Evolutionary conservation across 2,113 vertebrate genomes (phyloP).

Genomic region (Semicossyphus pulcher): DNA sequence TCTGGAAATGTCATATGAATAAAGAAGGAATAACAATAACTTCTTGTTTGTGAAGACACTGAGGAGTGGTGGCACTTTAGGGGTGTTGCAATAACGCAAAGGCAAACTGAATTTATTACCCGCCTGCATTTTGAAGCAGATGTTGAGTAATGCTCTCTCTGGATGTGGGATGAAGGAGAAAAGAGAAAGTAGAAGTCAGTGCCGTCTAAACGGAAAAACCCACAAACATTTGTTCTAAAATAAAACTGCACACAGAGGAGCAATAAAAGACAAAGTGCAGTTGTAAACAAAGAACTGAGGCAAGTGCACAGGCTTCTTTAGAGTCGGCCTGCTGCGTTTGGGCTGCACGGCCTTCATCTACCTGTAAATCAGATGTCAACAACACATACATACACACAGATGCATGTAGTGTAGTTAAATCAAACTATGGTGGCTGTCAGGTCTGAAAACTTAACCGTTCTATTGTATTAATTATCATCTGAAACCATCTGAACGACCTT

Average conservation of each 20-base stretch:
- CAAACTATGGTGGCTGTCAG: neutral
- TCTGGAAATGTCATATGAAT: slow-evolving; percentile 25
- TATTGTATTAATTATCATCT: no score
- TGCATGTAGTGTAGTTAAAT: neutral
- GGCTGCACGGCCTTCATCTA: neutral
- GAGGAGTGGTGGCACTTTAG: neutral
- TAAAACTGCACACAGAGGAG: slow-evolving; percentile 3
- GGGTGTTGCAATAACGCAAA: neutral
- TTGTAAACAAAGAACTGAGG: slow-evolving; percentile 20
- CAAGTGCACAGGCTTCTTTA: slow-evolving; percentile 30
- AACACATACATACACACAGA: neutral
- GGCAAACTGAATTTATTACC: neutral
- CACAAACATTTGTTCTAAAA: slow-evolving; percentile 18
- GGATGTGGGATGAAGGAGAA: neutral
- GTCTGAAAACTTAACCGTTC: neutral
- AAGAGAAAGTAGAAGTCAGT: neutral
- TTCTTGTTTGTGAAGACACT: neutral
- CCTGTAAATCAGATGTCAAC: slow-evolving; percentile 1
- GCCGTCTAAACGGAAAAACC: slow-evolving; percentile 9
- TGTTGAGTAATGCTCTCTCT: neutral
- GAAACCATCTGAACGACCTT: no score
- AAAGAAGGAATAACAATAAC: neutral
- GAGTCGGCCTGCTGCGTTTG: neutral
- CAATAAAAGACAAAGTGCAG: slow-evolving; percentile 4
- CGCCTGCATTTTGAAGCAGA: neutral